Conservation (phyloP, 2,888 invertebrate genomes). For the Phania funesta region DNA sequence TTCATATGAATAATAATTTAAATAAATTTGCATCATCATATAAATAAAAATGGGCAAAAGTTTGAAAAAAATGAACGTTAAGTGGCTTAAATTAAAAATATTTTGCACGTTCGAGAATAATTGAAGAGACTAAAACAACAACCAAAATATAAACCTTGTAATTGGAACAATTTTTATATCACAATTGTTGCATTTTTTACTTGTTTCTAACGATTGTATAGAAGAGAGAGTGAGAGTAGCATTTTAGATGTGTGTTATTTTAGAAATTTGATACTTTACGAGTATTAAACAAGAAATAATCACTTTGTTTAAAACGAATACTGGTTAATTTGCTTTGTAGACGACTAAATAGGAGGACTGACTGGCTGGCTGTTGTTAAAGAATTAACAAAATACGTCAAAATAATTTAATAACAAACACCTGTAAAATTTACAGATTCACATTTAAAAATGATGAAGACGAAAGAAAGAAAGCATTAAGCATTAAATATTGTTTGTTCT, state of each 20-base stretch:
- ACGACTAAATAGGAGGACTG: no score
- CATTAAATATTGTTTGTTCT: no score
- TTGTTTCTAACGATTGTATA: background rate
- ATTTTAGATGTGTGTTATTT: no score
- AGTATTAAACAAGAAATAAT: slow-evolving; percentile 11
- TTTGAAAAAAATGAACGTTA: slow-evolving; percentile 6
- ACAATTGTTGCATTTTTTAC: background rate
- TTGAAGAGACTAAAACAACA: background rate
- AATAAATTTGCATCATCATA: slow-evolving; percentile 56
- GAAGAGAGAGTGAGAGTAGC: background rate
- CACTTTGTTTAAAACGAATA: background rate
- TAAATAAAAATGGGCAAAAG: slow-evolving; percentile 15
- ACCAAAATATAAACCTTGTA: slow-evolving; percentile 16
- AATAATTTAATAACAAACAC: no score
- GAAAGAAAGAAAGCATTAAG: no score
- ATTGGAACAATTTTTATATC: slow-evolving; percentile 12
- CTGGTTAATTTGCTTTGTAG: slow-evolving; percentile 7
- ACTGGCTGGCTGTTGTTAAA: no score
- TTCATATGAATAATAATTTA: slow-evolving; percentile 34
- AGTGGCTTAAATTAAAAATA: slow-evolving; percentile 36
- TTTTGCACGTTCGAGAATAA: slow-evolving; percentile 25
- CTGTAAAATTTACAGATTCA: no score
- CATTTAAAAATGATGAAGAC: no score
- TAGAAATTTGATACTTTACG: no score
- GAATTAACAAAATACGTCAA: no score